Percentiles rank a stretch among this genome's conserved stretches.
phyloP scores from a whole-genome alignment of 2,113 vertebrate species.

The Gasterosteus nipponicus region DNA sequence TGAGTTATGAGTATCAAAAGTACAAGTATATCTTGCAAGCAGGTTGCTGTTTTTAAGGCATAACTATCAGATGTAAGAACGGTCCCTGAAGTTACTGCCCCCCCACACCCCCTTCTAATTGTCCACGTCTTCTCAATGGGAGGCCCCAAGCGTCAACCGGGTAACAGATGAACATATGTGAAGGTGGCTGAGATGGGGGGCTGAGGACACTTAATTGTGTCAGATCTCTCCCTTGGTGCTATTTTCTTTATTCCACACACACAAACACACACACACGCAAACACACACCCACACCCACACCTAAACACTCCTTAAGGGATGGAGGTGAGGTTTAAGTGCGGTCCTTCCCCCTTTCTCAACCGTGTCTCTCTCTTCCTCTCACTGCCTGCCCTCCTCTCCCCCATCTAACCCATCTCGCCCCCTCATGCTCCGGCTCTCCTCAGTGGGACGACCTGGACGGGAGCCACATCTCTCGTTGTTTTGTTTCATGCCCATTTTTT shows the following conservation, averaged over 20 bases:
- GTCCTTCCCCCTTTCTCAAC: neutral
- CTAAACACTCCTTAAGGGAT: constrained; percentile 15
- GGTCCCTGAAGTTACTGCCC: neutral
- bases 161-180: constrained; percentile 42
- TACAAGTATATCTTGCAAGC: neutral
- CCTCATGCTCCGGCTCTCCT: constrained; percentile 54
- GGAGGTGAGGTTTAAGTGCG: constrained; percentile 32
- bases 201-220: constrained; percentile 29
- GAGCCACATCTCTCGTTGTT: constrained; percentile 65
- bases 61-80: neutral
- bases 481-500: constrained; percentile 22
- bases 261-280: neutral
- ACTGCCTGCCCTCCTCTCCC: neutral
- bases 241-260: neutral
- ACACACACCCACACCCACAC: constrained; percentile 14
- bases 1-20: neutral
- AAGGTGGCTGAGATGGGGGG: constrained; percentile 18
- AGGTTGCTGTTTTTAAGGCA: neutral
- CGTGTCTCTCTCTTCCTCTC: constrained; percentile 19
- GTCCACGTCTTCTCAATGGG: constrained; percentile 10
- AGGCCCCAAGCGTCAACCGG: neutral
- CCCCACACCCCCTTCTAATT: no score
- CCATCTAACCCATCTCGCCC: constrained; percentile 40
- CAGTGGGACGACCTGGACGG: constrained; percentile 50
- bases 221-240: constrained; percentile 20